phyloP scores from a whole-genome alignment of 2,888 invertebrate genomes.

The Mythimna vitellina region DNA sequence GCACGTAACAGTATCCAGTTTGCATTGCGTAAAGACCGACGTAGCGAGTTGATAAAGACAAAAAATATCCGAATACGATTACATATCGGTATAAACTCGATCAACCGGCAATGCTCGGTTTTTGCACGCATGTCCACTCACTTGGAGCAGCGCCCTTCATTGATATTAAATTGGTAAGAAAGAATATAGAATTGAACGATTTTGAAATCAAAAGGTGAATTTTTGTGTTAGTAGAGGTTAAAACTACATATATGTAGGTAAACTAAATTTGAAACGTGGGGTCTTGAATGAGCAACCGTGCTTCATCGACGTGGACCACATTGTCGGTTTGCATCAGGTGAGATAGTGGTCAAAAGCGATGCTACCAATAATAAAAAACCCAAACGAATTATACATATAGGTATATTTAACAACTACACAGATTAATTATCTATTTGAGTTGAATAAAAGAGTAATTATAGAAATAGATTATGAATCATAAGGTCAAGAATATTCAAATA shows the following conservation, averaged over 20 bases:
- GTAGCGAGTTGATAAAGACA: conserved; percentile 62
- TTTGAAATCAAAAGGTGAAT: conserved; percentile 7
- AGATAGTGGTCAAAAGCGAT: too few relatives aligned
- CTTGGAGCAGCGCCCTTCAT: conserved; percentile 57
- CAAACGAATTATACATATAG: too few relatives aligned
- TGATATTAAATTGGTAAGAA: conserved; percentile 26
- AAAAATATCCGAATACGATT: conserved; percentile 66
- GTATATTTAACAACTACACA: not conserved
- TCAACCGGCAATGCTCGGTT: conserved; percentile 69
- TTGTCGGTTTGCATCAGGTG: too few relatives aligned
- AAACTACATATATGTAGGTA: not conserved
- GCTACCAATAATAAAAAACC: too few relatives aligned
- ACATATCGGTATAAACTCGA: conserved; percentile 67
- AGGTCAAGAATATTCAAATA: conserved; percentile 27
- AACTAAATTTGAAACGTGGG: too few relatives aligned
- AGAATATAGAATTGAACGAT: not conserved
- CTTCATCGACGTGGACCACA: too few relatives aligned
- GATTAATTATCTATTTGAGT: not conserved
- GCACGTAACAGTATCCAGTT: conserved; percentile 62
- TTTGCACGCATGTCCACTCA: conserved; percentile 61
- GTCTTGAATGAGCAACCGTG: too few relatives aligned
- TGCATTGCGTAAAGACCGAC: conserved; percentile 69
- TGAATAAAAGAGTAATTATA: conserved; percentile 4
- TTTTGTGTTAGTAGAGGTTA: not conserved
- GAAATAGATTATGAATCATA: conserved; percentile 10